Conservation (phyloP, 1,140 invertebrate genomes). For the Heterodera carotae region DNA sequence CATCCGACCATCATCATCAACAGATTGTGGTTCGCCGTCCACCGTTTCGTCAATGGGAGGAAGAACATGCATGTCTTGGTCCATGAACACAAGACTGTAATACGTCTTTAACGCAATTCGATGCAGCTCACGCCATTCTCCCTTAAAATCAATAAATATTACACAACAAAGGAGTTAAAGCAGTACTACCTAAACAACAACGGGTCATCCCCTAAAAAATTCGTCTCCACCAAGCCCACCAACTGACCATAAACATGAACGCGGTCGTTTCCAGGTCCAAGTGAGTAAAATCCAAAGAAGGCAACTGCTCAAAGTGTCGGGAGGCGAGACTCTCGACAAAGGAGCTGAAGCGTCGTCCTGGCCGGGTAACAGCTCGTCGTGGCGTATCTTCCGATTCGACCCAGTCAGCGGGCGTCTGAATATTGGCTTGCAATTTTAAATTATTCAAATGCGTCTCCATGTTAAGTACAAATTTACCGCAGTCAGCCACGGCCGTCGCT, state of each 20-base stretch:
- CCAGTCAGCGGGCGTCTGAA: conserved; percentile 15
- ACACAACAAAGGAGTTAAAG: too few species aligned
- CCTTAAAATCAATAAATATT: conserved; percentile 24
- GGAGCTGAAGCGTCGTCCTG: conserved; percentile 30
- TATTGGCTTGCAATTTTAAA: not conserved
- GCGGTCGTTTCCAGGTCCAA: conserved; percentile 4
- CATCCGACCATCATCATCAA: not conserved
- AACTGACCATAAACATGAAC: conserved; percentile 1
- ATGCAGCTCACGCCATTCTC: conserved; percentile 17
- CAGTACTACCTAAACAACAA: too few species aligned
- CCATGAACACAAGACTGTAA: conserved; percentile 32
- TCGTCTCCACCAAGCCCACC: conserved; percentile 12
- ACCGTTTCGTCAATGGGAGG: not conserved
- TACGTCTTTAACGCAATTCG: conserved; percentile 29
- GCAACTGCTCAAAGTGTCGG: conserved; percentile 22
- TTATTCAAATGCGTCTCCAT: too few species aligned
- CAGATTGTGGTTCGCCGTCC: not conserved
- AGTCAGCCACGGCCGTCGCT: not conserved
- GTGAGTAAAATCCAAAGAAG: conserved; percentile 19
- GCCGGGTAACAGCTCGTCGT: not conserved
- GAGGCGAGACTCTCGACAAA: conserved; percentile 37
- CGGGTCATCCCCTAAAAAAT: too few species aligned
- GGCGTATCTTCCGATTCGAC: not conserved
- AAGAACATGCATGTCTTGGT: conserved; percentile 9
- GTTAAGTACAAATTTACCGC: conserved; percentile 2